Conservation (phyloP, 2,888 invertebrate genomes). For the Palloptera scutellata region DNA sequence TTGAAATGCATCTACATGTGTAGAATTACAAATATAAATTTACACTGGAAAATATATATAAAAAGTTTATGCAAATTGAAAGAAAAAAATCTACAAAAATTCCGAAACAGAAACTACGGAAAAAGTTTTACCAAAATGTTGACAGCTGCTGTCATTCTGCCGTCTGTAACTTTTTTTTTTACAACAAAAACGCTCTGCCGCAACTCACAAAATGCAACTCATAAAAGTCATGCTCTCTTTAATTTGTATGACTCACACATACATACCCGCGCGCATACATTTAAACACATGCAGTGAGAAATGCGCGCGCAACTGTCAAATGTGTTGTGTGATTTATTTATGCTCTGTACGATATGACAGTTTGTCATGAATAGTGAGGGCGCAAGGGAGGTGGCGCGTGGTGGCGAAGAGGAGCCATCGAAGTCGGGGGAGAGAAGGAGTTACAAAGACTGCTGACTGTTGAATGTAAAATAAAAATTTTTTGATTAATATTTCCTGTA, state of each 20-base stretch:
- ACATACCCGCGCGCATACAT: background rate
- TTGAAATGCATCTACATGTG: too few relatives aligned
- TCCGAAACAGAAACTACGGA: too few relatives aligned
- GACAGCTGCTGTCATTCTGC: conserved; percentile 26
- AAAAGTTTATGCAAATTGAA: too few relatives aligned
- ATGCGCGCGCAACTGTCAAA: conserved; percentile 13
- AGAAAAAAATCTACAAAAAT: too few relatives aligned
- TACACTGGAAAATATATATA: too few relatives aligned
- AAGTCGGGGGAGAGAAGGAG: background rate
- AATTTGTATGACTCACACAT: conserved; percentile 20
- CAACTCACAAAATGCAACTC: conserved; percentile 20
- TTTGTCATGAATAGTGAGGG: background rate
- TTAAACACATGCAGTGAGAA: background rate
- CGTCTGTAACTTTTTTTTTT: too few relatives aligned
- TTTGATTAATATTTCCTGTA: conserved; percentile 21
- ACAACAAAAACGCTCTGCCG: background rate
- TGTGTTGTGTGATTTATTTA: conserved; percentile 24
- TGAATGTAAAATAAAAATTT: background rate
- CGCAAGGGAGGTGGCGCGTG: background rate
- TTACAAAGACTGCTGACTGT: background rate
- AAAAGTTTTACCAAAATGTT: conserved; percentile 12
- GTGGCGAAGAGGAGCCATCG: background rate
- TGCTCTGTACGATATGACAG: background rate
- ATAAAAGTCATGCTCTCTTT: conserved; percentile 27
- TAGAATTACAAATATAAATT: too few relatives aligned